Evolutionary conservation across 1,140 invertebrate species (phyloP).

Genomic region (Aphaenogaster rudis): DNA sequence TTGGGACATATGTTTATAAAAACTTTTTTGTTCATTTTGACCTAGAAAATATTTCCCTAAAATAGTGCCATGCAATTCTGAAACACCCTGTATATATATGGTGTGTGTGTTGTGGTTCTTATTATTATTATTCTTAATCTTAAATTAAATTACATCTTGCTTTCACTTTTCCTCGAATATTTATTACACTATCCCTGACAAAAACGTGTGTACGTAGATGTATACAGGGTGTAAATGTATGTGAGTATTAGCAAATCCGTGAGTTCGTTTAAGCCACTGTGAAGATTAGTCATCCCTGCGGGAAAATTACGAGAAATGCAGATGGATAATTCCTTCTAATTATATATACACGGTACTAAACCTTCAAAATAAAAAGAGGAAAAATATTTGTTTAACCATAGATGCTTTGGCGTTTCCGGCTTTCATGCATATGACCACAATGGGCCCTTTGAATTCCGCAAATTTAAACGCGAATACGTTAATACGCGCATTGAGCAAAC

Average conservation of each 20-base stretch:
- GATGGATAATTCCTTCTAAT: not conserved
- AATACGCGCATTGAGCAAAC: not conserved
- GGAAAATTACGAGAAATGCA: not conserved
- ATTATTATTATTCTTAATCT: not conserved
- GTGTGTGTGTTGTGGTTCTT: not conserved
- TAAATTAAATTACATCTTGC: not conserved
- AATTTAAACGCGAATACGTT: conserved; percentile 32
- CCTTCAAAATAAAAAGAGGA: not conserved
- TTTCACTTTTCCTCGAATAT: not conserved
- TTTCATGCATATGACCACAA: not conserved
- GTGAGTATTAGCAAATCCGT: not conserved
- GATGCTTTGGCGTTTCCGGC: not conserved
- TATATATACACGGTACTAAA: not conserved
- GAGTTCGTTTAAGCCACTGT: not conserved
- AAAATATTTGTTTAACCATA: conserved; percentile 2
- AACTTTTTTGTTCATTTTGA: too few relatives aligned
- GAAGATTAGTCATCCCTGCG: not conserved
- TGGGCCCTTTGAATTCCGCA: not conserved
- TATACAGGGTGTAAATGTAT: not conserved
- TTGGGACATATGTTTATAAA: too few relatives aligned
- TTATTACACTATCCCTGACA: not conserved
- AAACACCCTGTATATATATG: too few relatives aligned
- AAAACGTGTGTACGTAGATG: not conserved
- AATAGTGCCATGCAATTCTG: too few relatives aligned
- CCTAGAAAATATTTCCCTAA: too few relatives aligned